Conservation (phyloP, 1,140 invertebrate species). For the Drosophila seguyi region DNA sequence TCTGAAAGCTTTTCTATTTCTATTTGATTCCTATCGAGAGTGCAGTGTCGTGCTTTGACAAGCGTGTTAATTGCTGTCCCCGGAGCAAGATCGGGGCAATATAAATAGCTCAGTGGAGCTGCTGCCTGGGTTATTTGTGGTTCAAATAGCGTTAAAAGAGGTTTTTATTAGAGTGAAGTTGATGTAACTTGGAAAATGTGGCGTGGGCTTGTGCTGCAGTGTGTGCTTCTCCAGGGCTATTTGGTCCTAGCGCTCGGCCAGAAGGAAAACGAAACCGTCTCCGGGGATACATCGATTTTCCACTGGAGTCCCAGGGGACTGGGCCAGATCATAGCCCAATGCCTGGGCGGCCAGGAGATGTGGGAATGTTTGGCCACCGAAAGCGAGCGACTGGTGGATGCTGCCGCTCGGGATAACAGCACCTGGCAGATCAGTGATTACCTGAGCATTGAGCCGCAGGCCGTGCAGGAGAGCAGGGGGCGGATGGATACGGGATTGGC, state of each 20-base stretch:
- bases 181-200: slow-evolving; percentile 42
- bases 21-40: slow-evolving; percentile 76
- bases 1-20: slow-evolving; percentile 55
- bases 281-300: background rate
- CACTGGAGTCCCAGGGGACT: slow-evolving; percentile 51
- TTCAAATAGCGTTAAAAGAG: slow-evolving; percentile 33
- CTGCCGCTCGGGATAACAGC: slow-evolving; percentile 86
- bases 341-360: slow-evolving; percentile 74
- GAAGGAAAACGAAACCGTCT: slow-evolving; percentile 5
- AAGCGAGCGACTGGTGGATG: slow-evolving; percentile 86
- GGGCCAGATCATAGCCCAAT: slow-evolving; percentile 75
- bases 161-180: background rate
- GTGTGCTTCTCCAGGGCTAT: slow-evolving; percentile 20
- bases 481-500: slow-evolving; percentile 23
- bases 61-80: slow-evolving; percentile 64
- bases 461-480: slow-evolving; percentile 56
- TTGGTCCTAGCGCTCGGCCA: slow-evolving; percentile 20
- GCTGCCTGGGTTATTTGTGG: slow-evolving; percentile 56
- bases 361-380: slow-evolving; percentile 87
- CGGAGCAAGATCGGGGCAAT: slow-evolving; percentile 1
- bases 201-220: slow-evolving; percentile 47
- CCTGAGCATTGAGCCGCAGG: slow-evolving; percentile 86
- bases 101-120: slow-evolving; percentile 36
- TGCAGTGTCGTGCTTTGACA: slow-evolving; percentile 74
- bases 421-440: slow-evolving; percentile 87